phyloP scores from a whole-genome alignment of 2,113 vertebrate genomes.

The Pavo muticus region DNA sequence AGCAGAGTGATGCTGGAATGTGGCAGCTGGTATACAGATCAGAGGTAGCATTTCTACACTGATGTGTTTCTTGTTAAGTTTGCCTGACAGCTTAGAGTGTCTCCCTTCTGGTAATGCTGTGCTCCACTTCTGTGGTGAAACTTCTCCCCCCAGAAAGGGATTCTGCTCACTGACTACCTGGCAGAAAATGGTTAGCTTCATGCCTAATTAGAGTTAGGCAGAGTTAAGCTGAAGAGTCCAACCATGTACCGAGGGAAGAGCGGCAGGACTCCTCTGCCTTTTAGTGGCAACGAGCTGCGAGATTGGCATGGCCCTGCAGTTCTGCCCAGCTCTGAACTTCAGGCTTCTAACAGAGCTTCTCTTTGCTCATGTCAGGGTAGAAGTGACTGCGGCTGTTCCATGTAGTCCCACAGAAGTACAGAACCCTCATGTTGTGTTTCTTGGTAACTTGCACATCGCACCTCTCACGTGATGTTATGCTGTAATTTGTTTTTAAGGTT shows the following conservation, averaged over 20 bases:
- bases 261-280: neutral
- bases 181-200: neutral
- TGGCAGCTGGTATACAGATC: conserved; percentile 92
- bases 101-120: neutral
- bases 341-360: neutral
- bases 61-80: neutral
- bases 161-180: neutral
- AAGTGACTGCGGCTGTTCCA: neutral
- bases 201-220: neutral
- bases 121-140: neutral
- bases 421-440: neutral
- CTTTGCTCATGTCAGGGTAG: rapidly evolving
- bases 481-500: conserved; percentile 78
- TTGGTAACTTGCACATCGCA: neutral
- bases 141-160: neutral
- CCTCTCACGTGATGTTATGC: neutral
- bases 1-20: conserved; percentile 82
- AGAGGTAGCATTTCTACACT: conserved; percentile 78
- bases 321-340: neutral
- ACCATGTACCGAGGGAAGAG: neutral
- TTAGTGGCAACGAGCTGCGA: neutral
- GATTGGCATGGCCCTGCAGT: neutral
- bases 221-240: neutral
- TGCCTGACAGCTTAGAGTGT: neutral
- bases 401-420: neutral